Evolutionary conservation across 2,113 vertebrate species (phyloP), one percentile per base, ranked within the genome.

Genomic region (Istiophorus platypterus): DNA sequence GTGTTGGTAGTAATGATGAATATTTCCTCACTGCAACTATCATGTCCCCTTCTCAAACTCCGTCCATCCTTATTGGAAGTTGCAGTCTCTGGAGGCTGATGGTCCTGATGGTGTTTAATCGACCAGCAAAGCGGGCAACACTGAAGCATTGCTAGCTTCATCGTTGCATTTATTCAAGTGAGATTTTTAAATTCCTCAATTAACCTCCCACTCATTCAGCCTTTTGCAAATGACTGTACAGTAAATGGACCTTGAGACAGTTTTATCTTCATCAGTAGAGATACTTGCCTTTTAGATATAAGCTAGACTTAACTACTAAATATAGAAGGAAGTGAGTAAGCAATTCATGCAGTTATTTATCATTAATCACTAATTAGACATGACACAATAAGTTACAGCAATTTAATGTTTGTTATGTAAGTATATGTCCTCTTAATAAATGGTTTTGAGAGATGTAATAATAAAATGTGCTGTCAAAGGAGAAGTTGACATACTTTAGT

Each of bases 101-200:
- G 82, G 41, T 87, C 39, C 76, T 65, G 37, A 84, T 65, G 79
- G 67, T 27, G 77, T 41, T 65, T 87, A 85, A 91, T 85, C 31
- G 65, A 34, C 58, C 77, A 59, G 45, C 34, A 76, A 87, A 87
- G 70, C 1, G 15, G 76, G 57, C 70, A 69, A 84, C n/a, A 26
- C 66, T 34, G 74, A 67, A 69, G 67, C 54, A 54, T 80, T 69
- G 75, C 57, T 72, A 29, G 66, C 67, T 78, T 58, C 29, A 22
- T 41, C 47, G 27, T 34, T 65, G 65, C 39, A 42, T 75, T 59
- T 58, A 66, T 71, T 74, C 39, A 54, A 80, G 72, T 67, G 27
- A 58, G 57, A 77, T 80, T 82, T 82, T 63, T n/a, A 56, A 81
- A 72, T 65, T 72, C 47, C 39, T 26, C 67, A 81, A 63, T 85